Base-by-base conservation (phyloP, 1,140 invertebrate species). In the Drosophila pallidifrons region DNA sequence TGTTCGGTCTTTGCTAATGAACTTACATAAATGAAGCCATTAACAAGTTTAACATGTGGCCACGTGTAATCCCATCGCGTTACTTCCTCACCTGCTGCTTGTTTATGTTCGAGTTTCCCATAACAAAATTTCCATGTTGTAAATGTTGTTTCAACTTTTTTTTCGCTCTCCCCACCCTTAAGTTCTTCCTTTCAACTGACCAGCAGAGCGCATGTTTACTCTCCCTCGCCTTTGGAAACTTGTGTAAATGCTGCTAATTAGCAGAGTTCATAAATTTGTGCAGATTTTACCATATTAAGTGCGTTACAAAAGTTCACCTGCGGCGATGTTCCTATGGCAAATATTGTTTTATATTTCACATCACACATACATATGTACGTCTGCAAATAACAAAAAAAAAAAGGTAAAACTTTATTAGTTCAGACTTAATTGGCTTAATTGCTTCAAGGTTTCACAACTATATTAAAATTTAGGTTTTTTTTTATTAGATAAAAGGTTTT, bases 231-330 rank as follows among this genome's bases (percentile, higher is more conserved):
- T 16, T 13, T 1, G 30, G 25, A 28, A 4, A 32, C 10, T 55
- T 13, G 47, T 55, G 25, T 70, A 71, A 71, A 64, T 51, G 61
- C 30, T 80, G 66, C 68, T 83, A 75, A 87, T 89, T 87, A 87
- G 73, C 20, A 83, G 88, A 87, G 77, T 87, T 87, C 59, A 83
- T 89, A 76, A 77, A 83, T 78, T 75, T 49, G 47, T 41, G 43
- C 77, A 87, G 64, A 64, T 83, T 87, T 80, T 72, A 65, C 68
- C 61, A 70, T 54, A 77, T 79, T 75, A 77, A 79, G 55, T 79
- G 68, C 58, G 15, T 13, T 49, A 61, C 16, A 63, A 61, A 71
- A 74, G 61, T 68, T 70, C 43, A 69, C 71, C 65, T 69, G 55
- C 32, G 41, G 20, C 38, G 15, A 8, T 43, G 41, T 32, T 43